Evolutionary conservation across 2,888 invertebrate genomes (phyloP).

Genomic region (Scaptomyza parva): DNA sequence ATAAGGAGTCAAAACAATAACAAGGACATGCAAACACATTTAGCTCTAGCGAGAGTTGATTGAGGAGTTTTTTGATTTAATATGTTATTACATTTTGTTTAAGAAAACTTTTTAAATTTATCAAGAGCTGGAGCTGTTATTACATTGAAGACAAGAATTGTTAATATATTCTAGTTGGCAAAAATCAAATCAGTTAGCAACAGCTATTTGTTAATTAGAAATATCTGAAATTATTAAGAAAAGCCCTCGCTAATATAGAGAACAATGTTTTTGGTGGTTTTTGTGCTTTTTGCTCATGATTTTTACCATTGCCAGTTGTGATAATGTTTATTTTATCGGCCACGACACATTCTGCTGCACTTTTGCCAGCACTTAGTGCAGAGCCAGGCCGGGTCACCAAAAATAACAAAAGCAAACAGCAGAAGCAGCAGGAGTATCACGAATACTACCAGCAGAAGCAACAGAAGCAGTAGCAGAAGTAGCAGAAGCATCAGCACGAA

Average conservation of each 20-base stretch:
- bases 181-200: no score
- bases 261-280: slow-evolving; percentile 44
- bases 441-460: slow-evolving; percentile 10
- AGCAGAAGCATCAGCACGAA: neutral
- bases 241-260: slow-evolving; percentile 38
- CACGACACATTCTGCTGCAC: slow-evolving; percentile 81
- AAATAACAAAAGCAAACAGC: slow-evolving; percentile 36
- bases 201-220: no score
- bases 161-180: no score
- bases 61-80: no score
- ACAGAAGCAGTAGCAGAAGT: slow-evolving; percentile 7
- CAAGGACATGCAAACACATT: slow-evolving; percentile 69
- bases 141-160: no score
- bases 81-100: neutral
- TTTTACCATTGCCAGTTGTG: slow-evolving; percentile 79
- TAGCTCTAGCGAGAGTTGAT: slow-evolving; percentile 44
- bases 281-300: slow-evolving; percentile 76
- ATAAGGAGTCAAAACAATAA: slow-evolving; percentile 80
- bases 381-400: slow-evolving; percentile 70
- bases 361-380: slow-evolving; percentile 80
- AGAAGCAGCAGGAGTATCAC: neutral
- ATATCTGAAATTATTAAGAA: no score
- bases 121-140: no score
- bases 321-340: slow-evolving; percentile 80
- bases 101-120: no score